Conservation (phyloP, 2,888 invertebrate species). For the Carcina quercana region DNA sequence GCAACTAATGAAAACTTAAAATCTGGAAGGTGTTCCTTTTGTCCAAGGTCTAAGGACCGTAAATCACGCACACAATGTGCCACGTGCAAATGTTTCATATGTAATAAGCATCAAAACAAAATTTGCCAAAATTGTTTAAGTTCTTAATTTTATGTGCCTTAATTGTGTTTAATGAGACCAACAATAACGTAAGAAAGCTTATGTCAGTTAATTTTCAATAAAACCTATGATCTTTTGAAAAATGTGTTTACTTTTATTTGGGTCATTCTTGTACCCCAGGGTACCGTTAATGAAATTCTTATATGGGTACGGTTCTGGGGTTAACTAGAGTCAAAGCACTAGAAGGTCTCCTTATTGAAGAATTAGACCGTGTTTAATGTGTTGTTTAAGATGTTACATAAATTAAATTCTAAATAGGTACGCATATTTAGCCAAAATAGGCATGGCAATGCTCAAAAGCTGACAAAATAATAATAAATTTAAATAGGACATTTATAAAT, state of each 20-base stretch:
- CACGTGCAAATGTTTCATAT: slow-evolving; percentile 7
- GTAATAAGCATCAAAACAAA: slow-evolving; percentile 10
- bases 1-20: neutral
- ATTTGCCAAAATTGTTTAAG: slow-evolving; percentile 5
- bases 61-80: slow-evolving; percentile 7
- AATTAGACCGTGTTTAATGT: too few species aligned
- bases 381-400: too few species aligned
- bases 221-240: neutral
- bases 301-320: neutral
- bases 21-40: slow-evolving; percentile 6
- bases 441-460: too few species aligned
- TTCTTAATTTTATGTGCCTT: slow-evolving; percentile 1
- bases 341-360: too few species aligned
- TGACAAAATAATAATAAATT: too few species aligned
- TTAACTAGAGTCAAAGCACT: too few species aligned
- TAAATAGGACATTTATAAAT: too few species aligned
- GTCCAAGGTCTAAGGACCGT: slow-evolving; percentile 9
- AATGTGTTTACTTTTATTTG: neutral
- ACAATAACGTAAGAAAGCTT: slow-evolving; percentile 2
- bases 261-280: neutral
- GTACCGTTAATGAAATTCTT: neutral
- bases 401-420: too few species aligned
- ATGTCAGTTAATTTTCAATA: neutral
- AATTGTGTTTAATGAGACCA: slow-evolving; percentile 6
- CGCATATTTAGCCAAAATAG: too few species aligned